Evolutionary conservation across 2,888 invertebrate species (phyloP), one percentile per base, ranked within the genome.

Genomic region (Cheilosia scutellata): DNA sequence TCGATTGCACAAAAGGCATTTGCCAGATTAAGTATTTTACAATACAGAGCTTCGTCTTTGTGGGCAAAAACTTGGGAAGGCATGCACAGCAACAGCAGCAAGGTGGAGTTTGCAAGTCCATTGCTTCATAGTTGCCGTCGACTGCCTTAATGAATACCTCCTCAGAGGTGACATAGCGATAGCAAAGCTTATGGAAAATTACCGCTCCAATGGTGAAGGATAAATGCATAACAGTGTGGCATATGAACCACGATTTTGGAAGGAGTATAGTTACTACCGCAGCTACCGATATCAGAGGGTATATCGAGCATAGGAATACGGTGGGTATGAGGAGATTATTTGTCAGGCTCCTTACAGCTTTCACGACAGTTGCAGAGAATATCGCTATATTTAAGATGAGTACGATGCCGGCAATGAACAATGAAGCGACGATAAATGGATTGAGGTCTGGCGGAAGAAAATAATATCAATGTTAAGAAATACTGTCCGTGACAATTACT

Each of bases 61-160:
- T 90, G 5, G 91, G 90, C 51, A 90, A 76, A 57, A 91, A 72
- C 40, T 88, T 75, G 0, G 91, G 91, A 80, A 92, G 87, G 62
- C 90, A 92, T 4, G 88, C 5, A 58, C 92, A 92, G 25, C 88
- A 89, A 58, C 89, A 89, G 74, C 92, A 92, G 60, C 90, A 91
- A 27, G 90, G 90, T 33, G 90, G 90, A 0, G 92, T 92, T 7
- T 91, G 90, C 0, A 92, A 89, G 51, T 88, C 89, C 31, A 92
- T 74, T 3, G 88, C 77, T 82, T 92, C 90, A 51, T 92, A 89
- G 90, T 92, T 91, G 51, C 90, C 88, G 89, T 92, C 91, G 71
- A 91, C 88, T 87, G 91, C 91, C 90, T 93, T 93, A 76, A 93
- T 89, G 89, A 91, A 92, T 83, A 90, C 93, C 88, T 88, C 89